A percentile compares a stretch with the other conserved stretches of the same genome.
These are phyloP conservation scores for Catocala sponsa DNA, from an alignment of 2,888 invertebrate genomes.

Conservation along the genomic window DNA sequence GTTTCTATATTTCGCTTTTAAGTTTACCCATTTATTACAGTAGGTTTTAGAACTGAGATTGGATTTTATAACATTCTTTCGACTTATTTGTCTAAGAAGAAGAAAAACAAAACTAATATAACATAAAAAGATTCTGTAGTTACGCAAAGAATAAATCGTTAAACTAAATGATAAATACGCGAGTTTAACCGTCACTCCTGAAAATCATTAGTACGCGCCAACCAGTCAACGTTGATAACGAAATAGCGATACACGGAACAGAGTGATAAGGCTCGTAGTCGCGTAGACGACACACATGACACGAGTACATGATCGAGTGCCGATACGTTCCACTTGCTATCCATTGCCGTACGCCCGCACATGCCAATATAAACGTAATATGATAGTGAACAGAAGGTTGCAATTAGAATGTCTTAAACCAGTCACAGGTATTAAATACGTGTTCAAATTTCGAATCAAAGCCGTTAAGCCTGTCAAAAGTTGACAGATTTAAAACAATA, in stretches of 20 bases:
- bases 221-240: slow-evolving; percentile 52
- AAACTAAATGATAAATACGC: not conserved
- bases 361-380: slow-evolving; percentile 20
- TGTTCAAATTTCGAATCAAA: slow-evolving; percentile 4
- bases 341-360: slow-evolving; percentile 20
- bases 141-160: too few relatives aligned
- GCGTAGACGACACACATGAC: slow-evolving; percentile 30
- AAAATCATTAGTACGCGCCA: slow-evolving; percentile 46
- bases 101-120: too few relatives aligned
- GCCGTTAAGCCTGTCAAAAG: slow-evolving; percentile 6
- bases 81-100: too few relatives aligned
- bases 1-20: not conserved
- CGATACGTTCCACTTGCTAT: slow-evolving; percentile 26
- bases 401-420: slow-evolving; percentile 12
- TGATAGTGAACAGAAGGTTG: slow-evolving; percentile 25
- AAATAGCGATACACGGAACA: slow-evolving; percentile 47
- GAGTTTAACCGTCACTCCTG: slow-evolving; percentile 26
- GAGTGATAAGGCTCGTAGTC: slow-evolving; percentile 49
- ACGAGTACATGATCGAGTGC: slow-evolving; percentile 27
- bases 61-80: too few relatives aligned
- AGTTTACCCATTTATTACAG: too few relatives aligned
- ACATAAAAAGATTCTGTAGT: too few relatives aligned
- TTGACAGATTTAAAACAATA: slow-evolving; percentile 1
- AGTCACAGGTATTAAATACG: slow-evolving; percentile 7
- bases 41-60: too few relatives aligned